Evolutionary conservation across 2,797 vertebrate species (phyloP).

Genomic region (Protonibea diacanthus): DNA sequence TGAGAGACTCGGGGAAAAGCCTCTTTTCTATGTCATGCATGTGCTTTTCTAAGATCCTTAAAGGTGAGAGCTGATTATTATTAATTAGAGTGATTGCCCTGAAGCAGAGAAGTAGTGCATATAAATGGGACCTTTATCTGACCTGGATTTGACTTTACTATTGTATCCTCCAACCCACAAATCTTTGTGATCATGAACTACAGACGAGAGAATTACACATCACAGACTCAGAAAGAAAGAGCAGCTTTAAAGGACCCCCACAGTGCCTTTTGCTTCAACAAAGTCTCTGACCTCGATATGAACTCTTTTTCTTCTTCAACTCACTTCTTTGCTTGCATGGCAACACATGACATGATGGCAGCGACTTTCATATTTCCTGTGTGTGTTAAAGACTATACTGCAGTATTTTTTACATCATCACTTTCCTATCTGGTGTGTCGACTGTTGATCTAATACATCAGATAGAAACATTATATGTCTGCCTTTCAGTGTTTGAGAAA

Average conservation of each 20-base stretch:
- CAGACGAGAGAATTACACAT: background rate
- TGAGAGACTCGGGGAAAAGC: too few relatives aligned
- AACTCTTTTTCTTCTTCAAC: slow-evolving; percentile 13
- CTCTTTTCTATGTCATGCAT: too few relatives aligned
- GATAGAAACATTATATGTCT: background rate
- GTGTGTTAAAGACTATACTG: background rate
- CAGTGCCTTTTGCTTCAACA: background rate
- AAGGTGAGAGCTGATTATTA: background rate
- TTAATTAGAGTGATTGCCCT: background rate
- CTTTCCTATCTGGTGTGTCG: background rate
- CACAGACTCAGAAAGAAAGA: slow-evolving; percentile 1
- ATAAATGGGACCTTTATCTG: background rate
- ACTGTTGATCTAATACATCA: background rate
- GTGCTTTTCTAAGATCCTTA: too few relatives aligned
- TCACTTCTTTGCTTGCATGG: background rate
- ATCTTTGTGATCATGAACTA: slow-evolving; percentile 8
- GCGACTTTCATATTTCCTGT: slow-evolving; percentile 22
- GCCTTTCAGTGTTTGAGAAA: slow-evolving; percentile 10
- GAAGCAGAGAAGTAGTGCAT: background rate
- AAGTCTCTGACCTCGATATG: slow-evolving; percentile 30
- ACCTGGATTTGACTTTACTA: slow-evolving; percentile 17
- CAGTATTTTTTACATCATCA: background rate
- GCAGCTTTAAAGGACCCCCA: slow-evolving; percentile 2
- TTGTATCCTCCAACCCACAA: slow-evolving; percentile 7
- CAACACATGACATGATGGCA: slow-evolving; percentile 2